Evolutionary conservation across 1,140 invertebrate species (phyloP).

Genomic region (Platyscapa corneri): DNA sequence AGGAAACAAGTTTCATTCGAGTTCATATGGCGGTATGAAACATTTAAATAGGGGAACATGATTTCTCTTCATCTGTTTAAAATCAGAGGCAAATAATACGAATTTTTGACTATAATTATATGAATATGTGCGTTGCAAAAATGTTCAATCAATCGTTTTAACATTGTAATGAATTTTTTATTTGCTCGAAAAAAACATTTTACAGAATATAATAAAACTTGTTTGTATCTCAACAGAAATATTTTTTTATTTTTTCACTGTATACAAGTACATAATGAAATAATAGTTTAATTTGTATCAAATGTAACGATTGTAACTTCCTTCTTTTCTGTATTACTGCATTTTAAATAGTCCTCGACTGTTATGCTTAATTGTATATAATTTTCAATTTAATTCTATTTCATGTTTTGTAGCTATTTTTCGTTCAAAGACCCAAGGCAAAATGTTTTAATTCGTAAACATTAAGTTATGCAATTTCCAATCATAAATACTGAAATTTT

Average conservation of each 20-base stretch:
- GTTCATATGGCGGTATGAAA: slow-evolving; percentile 26
- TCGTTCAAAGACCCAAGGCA: not conserved
- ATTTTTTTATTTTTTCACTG: not conserved
- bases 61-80: slow-evolving; percentile 59
- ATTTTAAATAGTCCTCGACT: slow-evolving; percentile 31
- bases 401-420: not conserved
- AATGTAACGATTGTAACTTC: slow-evolving; percentile 37
- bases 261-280: slow-evolving; percentile 12
- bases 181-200: not conserved
- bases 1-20: slow-evolving; percentile 56
- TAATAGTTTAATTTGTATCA: slow-evolving; percentile 18
- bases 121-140: not conserved
- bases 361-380: slow-evolving; percentile 33
- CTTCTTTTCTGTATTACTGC: slow-evolving; percentile 18
- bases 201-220: not conserved
- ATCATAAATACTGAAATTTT: too few species aligned
- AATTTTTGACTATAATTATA: not conserved
- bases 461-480: too few species aligned
- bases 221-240: not conserved
- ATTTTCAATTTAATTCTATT: slow-evolving; percentile 37
- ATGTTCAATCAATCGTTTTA: not conserved
- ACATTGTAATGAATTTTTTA: not conserved
- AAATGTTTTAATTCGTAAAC: not conserved
- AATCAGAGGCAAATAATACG: slow-evolving; percentile 54
- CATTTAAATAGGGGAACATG: slow-evolving; percentile 55